Evolutionary conservation across 2,888 invertebrate species (phyloP).

Genomic region (Cryptocheilus praepositus): DNA sequence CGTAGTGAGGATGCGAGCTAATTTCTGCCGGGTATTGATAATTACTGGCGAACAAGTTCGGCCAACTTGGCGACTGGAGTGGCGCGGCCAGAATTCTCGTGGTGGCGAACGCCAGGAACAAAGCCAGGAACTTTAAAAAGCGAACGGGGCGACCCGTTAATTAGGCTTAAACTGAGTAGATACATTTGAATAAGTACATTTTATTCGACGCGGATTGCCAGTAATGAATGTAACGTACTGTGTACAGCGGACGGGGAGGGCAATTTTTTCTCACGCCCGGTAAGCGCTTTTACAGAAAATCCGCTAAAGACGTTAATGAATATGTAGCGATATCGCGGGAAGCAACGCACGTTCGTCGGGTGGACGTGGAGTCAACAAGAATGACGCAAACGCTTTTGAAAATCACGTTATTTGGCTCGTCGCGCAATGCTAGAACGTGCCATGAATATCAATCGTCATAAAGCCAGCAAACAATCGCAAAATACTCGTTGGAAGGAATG

Average conservation of each 20-base stretch:
- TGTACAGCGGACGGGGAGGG: too few relatives aligned
- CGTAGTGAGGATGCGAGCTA: constrained; percentile 27
- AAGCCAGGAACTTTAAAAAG: too few relatives aligned
- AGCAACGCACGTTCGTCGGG: constrained; percentile 1
- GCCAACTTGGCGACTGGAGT: constrained; percentile 35
- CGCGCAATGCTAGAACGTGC: constrained; percentile 22
- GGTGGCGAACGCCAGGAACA: constrained; percentile 1
- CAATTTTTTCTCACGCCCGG: too few relatives aligned
- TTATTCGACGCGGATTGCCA: too few relatives aligned
- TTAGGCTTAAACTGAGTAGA: too few relatives aligned
- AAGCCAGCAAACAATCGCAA: background rate
- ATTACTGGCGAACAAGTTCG: constrained; percentile 18
- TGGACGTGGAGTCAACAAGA: constrained; percentile 22
- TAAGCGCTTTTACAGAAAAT: too few relatives aligned
- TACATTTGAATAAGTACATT: too few relatives aligned
- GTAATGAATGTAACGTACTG: too few relatives aligned
- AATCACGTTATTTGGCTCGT: constrained; percentile 20
- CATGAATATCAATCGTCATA: constrained; percentile 29
- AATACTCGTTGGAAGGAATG: too few relatives aligned
- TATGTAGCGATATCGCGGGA: background rate
- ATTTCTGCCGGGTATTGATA: constrained; percentile 25
- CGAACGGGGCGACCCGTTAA: too few relatives aligned
- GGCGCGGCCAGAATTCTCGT: constrained; percentile 25
- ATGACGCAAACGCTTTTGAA: constrained; percentile 27
- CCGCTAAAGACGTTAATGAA: too few relatives aligned